A percentile compares a stretch with the other conserved stretches of the same genome.
Conservation (phyloP, 1,140 invertebrate species). For the Scylla paramamosain region DNA sequence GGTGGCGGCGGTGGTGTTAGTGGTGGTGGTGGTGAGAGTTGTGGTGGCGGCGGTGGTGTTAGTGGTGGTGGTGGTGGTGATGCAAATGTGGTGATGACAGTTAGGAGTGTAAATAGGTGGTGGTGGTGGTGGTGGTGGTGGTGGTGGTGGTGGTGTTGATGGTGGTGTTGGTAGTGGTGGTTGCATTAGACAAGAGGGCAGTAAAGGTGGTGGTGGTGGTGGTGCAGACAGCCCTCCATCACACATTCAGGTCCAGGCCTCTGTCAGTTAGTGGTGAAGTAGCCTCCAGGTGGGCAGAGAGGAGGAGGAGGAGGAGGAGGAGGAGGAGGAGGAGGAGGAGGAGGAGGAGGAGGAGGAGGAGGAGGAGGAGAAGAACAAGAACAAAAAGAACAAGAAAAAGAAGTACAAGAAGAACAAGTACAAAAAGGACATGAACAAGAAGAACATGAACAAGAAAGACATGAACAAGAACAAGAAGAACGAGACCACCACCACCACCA, state of each 20-base stretch:
- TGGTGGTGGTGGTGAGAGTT: not conserved
- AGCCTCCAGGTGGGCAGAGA: not conserved
- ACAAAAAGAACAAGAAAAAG: not conserved
- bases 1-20: not conserved
- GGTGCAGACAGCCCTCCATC: not conserved
- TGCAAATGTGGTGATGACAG: not conserved
- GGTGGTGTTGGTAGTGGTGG: not conserved
- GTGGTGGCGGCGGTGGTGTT: too few relatives aligned
- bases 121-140: conserved; percentile 13
- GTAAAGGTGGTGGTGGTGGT: not conserved
- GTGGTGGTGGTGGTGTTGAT: not conserved
- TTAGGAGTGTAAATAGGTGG: not conserved
- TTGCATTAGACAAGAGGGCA: not conserved
- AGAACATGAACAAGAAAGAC: too few relatives aligned
- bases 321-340: not conserved
- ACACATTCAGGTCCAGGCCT: not conserved
- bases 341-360: not conserved
- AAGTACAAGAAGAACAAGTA: too few relatives aligned
- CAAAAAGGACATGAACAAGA: too few relatives aligned
- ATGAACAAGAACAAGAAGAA: too few relatives aligned
- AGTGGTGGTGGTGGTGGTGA: too few relatives aligned
- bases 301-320: not conserved
- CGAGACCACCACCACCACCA: too few relatives aligned
- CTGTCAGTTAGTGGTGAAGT: not conserved
- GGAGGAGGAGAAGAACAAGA: not conserved